Evolutionary conservation across 2,113 vertebrate species (phyloP), one percentile per base, ranked within the genome.

Genomic region (Scartelaos histophorus): DNA sequence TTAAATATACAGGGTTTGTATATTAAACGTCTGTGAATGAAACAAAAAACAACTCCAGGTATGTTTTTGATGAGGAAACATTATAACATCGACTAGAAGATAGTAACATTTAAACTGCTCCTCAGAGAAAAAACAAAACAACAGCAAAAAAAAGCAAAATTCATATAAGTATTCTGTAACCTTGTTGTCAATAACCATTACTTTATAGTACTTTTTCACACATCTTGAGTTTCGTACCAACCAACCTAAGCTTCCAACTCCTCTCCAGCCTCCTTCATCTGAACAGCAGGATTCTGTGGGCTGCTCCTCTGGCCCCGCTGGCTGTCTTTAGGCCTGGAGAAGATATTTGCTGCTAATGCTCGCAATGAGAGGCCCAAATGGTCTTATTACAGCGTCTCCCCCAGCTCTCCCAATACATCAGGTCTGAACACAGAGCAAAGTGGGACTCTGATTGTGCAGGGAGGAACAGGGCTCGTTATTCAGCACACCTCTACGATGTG

Each of bases 391-490:
- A 91, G 82, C 85, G 80, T 88, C 84, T 92, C 92, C 89, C 92
- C 90, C 84, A 86, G 92, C 90, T 89, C 84, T 29, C 68, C 38
- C 90, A 70, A 91, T 93, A 93, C 89, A 91, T 93, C 93, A 93
- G 90, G 89, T 85, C 87, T 82, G 83, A 93, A 91, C 89, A 86
- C 90, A 81, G 70, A 25, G 79, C 88, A 90, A 90, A 91, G 91
- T 91, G 87, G 88, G 90, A 82, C 84, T 81, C 85, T 93, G 92
- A 94, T 93, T 93, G 93, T 93, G 93, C 86, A 85, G 92, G 90
- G 92, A 93, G 91, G 89, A 91, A 76, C 91, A 91, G 85, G 61
- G 83, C 92, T 93, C 92, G 91, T 93, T 93, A 92, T 88, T 94
- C 92, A 92, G 88, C 84, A 74, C 56, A 82, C 82, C 80, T 87